Evolutionary conservation across 2,888 invertebrate species (phyloP), one percentile per base, ranked within the genome.

Genomic region (Tenthredo livida): DNA sequence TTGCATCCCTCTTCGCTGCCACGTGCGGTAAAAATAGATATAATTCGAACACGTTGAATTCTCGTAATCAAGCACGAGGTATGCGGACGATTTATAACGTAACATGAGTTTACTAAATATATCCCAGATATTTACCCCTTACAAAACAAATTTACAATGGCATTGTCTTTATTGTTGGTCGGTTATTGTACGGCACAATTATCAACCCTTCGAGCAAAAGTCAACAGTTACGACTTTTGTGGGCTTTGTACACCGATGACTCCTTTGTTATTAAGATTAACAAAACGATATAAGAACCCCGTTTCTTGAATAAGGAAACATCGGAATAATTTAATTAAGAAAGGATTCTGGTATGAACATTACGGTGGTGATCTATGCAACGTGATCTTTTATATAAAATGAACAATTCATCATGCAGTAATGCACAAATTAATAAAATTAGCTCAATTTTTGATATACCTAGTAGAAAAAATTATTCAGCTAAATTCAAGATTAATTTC

Each of bases 31-130:
- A 21, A 58, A 61, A 61, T 80, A 80, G 58, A 12, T 17, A 7
- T 17, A 33, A 33, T 54, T 54, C n/a, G 33, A 61, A 37, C 80
- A 80, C 80, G 61, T 61, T 80, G 80, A 58, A 40, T 40, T 1
- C 12, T 21, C 58, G 58, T 80, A 58, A 80, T 61, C 80, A 33
- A 50, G 21, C 80, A 80, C 80, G 78, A 37, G 78, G 9, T 58
- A 29, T 33, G 33, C 58, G 6, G 12, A 17, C 21, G 15, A 29
- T 50, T 77, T 9, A 12, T 54, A 77, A 33, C 54, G n/a, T 77
- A 77, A 29, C 77, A 54, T 40, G 29, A 17, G 29, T 33, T 40
- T 2, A 37, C 78, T 61, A 78, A 58, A 78, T 50, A 77, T 77
- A 77, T 17, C 47, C 29, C 6, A 50, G 47, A 17, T 54, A 33